Base-by-base conservation (phyloP, 1,140 invertebrate genomes). In the Drosophila pseudoobscura region DNA sequence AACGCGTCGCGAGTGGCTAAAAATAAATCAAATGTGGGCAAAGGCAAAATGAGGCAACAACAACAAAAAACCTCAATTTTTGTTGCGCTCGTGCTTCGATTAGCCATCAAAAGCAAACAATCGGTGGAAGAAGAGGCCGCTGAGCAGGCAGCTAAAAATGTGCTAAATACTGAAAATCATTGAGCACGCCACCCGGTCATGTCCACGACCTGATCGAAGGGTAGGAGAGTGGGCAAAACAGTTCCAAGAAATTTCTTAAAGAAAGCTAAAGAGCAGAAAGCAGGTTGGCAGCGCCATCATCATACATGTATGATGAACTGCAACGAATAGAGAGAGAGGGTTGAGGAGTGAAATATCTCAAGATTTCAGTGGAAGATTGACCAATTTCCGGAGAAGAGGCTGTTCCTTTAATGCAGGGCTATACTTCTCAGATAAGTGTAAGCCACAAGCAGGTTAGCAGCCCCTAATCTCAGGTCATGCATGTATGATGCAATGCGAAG, bases 11-110 rank as follows among this genome's bases (percentile, higher is more conserved):
- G 15, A 29, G 39, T 55, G 57, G 72, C 80, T 87, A 78, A 87
- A 85, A 85, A 87, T 85, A 87, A 77, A 78, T 44, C 55, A 69
- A 70, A 47, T 75, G 72, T 76, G 71, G 72, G 60, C 60, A 85
- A 80, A 78, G 22, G n/a, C 45, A 8, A 31, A 44, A 2, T 3
- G 29, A 60, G 66, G 49, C 57, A 54, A 65, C 11, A 13, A 53
- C 74, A 61, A 31, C 2, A 8, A 31, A 2, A 31, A 9, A 31
- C 8, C 8, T 31, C 44, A 50, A 35, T 24, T 69, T 64, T 29
- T 53, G 46, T 59, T 59, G 63, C 51, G 60, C 80, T 85, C 62
- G 76, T 84, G 80, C 65, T 80, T 64, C 68, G 66, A 78, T 78
- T 66, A 63, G 43, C 47, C 49, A 72, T 55, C 39, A 13, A 39